Conservation (phyloP, 2,797 vertebrate genomes). For the Miichthys miiuy region DNA sequence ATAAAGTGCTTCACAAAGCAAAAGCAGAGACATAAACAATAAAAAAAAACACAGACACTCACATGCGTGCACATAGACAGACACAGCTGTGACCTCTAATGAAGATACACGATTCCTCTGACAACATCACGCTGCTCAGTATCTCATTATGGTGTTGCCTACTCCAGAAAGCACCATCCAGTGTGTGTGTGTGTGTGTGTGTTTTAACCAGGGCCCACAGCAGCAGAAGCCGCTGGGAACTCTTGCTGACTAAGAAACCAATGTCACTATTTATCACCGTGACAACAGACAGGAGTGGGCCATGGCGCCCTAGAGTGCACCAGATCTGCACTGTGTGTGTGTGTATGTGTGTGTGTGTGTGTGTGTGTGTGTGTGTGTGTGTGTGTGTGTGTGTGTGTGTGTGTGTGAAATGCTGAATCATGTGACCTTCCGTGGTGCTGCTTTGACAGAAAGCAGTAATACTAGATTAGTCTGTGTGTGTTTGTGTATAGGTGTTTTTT, state of each 20-base stretch:
- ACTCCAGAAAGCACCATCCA: background rate
- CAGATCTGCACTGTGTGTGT: slow-evolving; percentile 24
- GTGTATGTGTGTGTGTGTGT: slow-evolving; percentile 28
- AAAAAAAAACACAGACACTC: slow-evolving; percentile 7
- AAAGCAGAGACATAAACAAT: slow-evolving; percentile 4
- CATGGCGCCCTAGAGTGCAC: slow-evolving; percentile 28
- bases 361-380: slow-evolving; percentile 28
- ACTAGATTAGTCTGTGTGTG: slow-evolving; percentile 40
- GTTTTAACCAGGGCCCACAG: slow-evolving; percentile 27
- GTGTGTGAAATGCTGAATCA: slow-evolving; percentile 64
- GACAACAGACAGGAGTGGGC: slow-evolving; percentile 57
- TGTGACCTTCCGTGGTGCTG: slow-evolving; percentile 61
- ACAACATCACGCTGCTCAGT: slow-evolving; percentile 57
- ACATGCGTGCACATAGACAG: slow-evolving; percentile 24
- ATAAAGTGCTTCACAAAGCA: slow-evolving; percentile 42
- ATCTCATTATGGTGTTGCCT: slow-evolving; percentile 57
- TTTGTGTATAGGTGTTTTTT: slow-evolving; percentile 1
- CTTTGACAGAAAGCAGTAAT: slow-evolving; percentile 69
- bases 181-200: slow-evolving; percentile 31
- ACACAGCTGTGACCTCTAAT: slow-evolving; percentile 36
- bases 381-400: slow-evolving; percentile 30
- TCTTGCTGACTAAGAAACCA: slow-evolving; percentile 73
- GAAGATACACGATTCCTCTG: slow-evolving; percentile 44
- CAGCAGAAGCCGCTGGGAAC: slow-evolving; percentile 48
- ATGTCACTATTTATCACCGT: slow-evolving; percentile 68